Evolutionary conservation across 1,140 invertebrate species (phyloP), one percentile per base, ranked within the genome.

Genomic region (Myzus persicae): DNA sequence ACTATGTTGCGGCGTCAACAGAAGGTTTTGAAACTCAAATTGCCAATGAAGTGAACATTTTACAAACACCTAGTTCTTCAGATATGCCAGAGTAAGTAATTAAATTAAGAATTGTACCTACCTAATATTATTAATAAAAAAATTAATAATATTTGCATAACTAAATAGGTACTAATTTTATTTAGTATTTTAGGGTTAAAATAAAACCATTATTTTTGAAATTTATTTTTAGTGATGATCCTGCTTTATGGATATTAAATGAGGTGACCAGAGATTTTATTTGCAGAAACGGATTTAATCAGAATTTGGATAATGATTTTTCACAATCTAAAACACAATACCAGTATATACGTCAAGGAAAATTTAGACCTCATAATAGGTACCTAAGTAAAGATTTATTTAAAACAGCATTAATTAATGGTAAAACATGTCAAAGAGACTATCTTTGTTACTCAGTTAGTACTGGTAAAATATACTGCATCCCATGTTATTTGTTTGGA

Each of bases 401-500:
- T 44, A 44, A 88, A 44, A 81, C 67, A 18, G 38, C 22, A 4
- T 51, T 54, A 90, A 90, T 38, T 38, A 54, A 59, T 24, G 36
- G 67, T 31, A 51, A 90, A 59, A 59, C 46, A 46, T 54, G 18
- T 5, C 31, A 51, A 51, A 90, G 89, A 67, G 40, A 90, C n/a
- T 90, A 90, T 90, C 20, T 90, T 11, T 24, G 4, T 67, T 90
- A 90, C 20, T 90, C 89, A 51, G 20, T 31, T 38, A 90, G 89
- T 90, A 90, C 46, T 54, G 54, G 54, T 44, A 31, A 38, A 51
- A 54, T 90, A 38, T 90, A 54, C 31, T 36, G 48, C 26, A 51
- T 90, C 31, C 89, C 89, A 48, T 51, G 89, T 90, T 46, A 38
- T 90, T 90, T 48, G 54, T 90, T 90, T 90, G 89, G 31, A 38